A percentile compares a stretch with the other conserved stretches of the same genome.
Evolutionary conservation across 1,140 invertebrate genomes (phyloP).

Genomic region (Mactra quadrangularis): DNA sequence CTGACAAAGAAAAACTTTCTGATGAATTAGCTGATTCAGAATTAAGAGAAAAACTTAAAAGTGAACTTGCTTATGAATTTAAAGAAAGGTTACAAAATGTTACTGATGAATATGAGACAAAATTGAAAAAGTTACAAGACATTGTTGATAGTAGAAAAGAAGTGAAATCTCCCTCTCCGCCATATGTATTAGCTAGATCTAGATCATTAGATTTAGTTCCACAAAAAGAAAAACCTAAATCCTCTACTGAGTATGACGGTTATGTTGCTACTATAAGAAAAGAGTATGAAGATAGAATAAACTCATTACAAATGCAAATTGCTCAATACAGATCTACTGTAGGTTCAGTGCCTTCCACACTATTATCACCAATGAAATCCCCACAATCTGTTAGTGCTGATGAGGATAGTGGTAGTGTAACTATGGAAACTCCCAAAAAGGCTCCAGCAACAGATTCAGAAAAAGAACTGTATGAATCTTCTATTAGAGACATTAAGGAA

Average conservation of each 20-base stretch:
- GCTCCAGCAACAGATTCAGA: conserved; percentile 6
- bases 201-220: conserved; percentile 50
- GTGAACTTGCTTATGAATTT: conserved; percentile 50
- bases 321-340: conserved; percentile 53
- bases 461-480: conserved; percentile 35
- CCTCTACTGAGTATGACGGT: conserved; percentile 39
- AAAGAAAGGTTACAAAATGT: conserved; percentile 57
- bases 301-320: conserved; percentile 54
- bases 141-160: conserved; percentile 46
- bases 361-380: conserved; percentile 15
- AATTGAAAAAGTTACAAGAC: conserved; percentile 57
- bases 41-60: conserved; percentile 31
- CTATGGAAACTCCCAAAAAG: not conserved
- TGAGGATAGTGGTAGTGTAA: conserved; percentile 14
- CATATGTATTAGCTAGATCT: conserved; percentile 44
- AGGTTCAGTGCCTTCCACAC: conserved; percentile 51
- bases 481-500: conserved; percentile 28
- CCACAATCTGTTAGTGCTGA: not conserved
- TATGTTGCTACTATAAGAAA: conserved; percentile 39
- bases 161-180: conserved; percentile 33
- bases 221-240: conserved; percentile 45
- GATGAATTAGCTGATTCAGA: conserved; percentile 26
- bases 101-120: conserved; percentile 57
- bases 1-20: conserved; percentile 25
- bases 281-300: conserved; percentile 54